Evolutionary conservation across 2,797 vertebrate genomes (phyloP), one percentile per base, ranked within the genome.

Genomic region (Gymnoscopelus braueri): DNA sequence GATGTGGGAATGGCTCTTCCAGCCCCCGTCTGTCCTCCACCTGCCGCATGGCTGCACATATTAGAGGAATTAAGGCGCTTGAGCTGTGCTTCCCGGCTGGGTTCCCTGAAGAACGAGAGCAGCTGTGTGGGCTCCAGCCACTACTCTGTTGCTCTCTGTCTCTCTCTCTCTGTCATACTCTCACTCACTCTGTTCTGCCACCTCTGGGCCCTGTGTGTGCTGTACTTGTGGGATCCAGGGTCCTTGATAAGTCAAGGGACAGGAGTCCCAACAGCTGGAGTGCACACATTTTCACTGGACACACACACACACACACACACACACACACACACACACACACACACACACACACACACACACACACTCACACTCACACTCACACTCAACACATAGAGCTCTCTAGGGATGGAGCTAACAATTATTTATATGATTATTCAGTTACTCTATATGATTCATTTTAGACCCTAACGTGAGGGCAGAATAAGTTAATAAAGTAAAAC

Each of bases 101-200:
- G 94, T 97, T 98, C 96, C 96, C 96, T 95, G 92, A 96, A 96
- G 97, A 98, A 97, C 94, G 92, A 91, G 93, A 94, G 95, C 97
- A 98, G 95, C 96, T 98, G 96, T 92, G 94, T 90, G 84, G 84
- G 86, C 89, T 93, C 93, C 85, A 54, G 93, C 93, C 93, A 90
- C 93, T 90, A 92, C 93, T 87, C 91, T 87, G 79, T 78, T 63
- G 13, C 72, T 77, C 63, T 59, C 62, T 65, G 56, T 48, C 83
- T 86, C 74, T 24, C 82, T 83, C 83, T 89, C 87, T 47, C 32
- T 54, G 8, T 26, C 39, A 11, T 23, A 12, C 19, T 44, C 50
- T 35, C 26, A 26, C n/a, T 50, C 10, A 49, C 26, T 39, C 3
- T 91, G 87, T 90, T 88, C 93, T 92, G 88, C 86, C 92, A 94